Percentiles rank a stretch among this genome's conserved stretches.
phyloP scores from a whole-genome alignment of 2,888 invertebrate genomes.

The Lobophora halterata region DNA sequence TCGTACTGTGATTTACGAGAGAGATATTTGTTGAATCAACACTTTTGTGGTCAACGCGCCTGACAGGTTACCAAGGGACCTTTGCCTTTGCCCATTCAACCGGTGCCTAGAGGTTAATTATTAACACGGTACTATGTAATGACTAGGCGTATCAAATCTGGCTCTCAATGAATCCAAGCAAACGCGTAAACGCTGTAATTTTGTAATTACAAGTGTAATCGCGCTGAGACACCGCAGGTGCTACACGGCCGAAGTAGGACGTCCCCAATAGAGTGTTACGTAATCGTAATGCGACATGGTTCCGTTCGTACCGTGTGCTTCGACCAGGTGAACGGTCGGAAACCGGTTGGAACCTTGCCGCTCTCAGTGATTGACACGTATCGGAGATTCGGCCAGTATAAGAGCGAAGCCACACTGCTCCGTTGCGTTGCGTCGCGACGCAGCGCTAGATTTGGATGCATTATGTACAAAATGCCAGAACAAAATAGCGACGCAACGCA shows the following conservation, averaged over 20 bases:
- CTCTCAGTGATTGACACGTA: constrained; percentile 17
- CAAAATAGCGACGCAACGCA: too few relatives aligned
- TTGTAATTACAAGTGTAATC: constrained; percentile 19
- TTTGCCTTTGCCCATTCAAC: too few relatives aligned
- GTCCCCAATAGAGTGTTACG: constrained; percentile 31
- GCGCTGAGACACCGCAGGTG: constrained; percentile 33
- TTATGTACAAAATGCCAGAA: too few relatives aligned
- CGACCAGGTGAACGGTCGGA: constrained; percentile 14
- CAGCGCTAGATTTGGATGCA: neutral
- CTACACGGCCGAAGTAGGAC: constrained; percentile 31
- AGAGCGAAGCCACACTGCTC: too few relatives aligned
- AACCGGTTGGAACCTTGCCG: constrained; percentile 24
- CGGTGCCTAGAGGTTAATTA: too few relatives aligned
- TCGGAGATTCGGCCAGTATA: too few relatives aligned
- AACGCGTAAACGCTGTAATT: constrained; percentile 6
- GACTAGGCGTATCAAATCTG: neutral
- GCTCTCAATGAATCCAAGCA: constrained; percentile 1
- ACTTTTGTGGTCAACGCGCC: too few relatives aligned
- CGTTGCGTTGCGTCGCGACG: constrained; percentile 1
- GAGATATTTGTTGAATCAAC: too few relatives aligned
- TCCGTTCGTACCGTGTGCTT: constrained; percentile 19
- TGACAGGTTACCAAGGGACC: too few relatives aligned
- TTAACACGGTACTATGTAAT: too few relatives aligned
- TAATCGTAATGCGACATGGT: constrained; percentile 29
- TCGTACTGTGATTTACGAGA: too few relatives aligned